phyloP scores from a whole-genome alignment of 2,888 invertebrate species.

The Horisme vitalbata region DNA sequence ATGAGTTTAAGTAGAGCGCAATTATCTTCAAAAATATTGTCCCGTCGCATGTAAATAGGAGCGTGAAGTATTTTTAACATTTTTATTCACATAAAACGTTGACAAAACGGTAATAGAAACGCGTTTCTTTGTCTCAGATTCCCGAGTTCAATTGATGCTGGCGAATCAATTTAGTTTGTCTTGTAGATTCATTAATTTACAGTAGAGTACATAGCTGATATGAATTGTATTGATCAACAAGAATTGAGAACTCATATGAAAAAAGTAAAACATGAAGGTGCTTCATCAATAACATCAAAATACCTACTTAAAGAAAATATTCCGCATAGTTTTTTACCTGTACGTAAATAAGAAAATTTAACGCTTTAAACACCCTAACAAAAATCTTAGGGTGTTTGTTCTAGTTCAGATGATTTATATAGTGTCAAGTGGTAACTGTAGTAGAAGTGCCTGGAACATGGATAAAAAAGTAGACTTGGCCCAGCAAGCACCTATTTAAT shows the following conservation, averaged over 20 bases:
- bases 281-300: too few species aligned
- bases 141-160: slow-evolving; percentile 28
- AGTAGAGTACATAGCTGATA: slow-evolving; percentile 5
- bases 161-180: slow-evolving; percentile 28
- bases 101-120: slow-evolving; percentile 5
- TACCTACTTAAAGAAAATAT: too few species aligned
- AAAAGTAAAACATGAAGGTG: too few species aligned
- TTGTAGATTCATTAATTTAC: slow-evolving; percentile 14
- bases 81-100: neutral
- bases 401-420: too few species aligned
- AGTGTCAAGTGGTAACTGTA: too few species aligned
- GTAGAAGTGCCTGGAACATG: too few species aligned
- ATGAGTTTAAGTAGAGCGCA: slow-evolving; percentile 30
- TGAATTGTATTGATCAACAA: slow-evolving; percentile 11
- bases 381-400: too few species aligned
- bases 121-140: slow-evolving; percentile 12
- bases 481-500: too few species aligned
- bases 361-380: too few species aligned
- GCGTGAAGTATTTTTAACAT: slow-evolving; percentile 28
- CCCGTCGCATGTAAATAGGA: slow-evolving; percentile 15
- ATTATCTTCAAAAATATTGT: slow-evolving; percentile 24
- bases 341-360: too few species aligned
- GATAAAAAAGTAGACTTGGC: too few species aligned
- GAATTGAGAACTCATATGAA: neutral
- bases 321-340: too few species aligned